Percentiles rank a stretch among this genome's conserved stretches.
Conservation (phyloP, 2,797 vertebrate species). For the Cirrhinus mrigala region DNA sequence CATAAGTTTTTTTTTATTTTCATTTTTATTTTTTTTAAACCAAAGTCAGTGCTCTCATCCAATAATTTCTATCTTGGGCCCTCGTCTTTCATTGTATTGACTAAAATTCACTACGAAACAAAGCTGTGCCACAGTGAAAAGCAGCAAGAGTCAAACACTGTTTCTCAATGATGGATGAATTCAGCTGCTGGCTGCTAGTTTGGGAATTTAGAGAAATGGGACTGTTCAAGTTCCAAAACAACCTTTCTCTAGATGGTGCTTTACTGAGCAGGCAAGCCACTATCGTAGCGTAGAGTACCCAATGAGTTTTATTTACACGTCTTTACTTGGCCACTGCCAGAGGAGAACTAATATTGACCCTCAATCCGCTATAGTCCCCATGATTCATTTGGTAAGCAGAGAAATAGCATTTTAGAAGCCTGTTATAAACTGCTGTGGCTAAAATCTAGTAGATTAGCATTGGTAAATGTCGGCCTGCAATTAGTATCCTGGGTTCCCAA, state of each 20-base stretch:
- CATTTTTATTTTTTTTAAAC: background rate
- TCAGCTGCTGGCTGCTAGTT: conserved; percentile 45
- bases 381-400: conserved; percentile 16
- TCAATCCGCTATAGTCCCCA: conserved; percentile 1
- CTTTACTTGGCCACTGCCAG: conserved; percentile 19
- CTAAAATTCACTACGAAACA: conserved; percentile 28
- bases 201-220: conserved; percentile 54
- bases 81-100: conserved; percentile 33
- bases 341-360: conserved; percentile 31
- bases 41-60: conserved; percentile 15
- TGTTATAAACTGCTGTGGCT: background rate
- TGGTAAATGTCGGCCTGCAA: background rate
- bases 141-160: conserved; percentile 47
- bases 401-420: conserved; percentile 7
- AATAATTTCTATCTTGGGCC: background rate
- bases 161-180: conserved; percentile 40
- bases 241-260: conserved; percentile 24
- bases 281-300: conserved; percentile 49
- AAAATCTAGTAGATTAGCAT: conserved; percentile 19
- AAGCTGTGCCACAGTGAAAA: conserved; percentile 41
- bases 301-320: conserved; percentile 5
- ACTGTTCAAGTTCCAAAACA: conserved; percentile 46
- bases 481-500: conserved; percentile 10
- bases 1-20: background rate
- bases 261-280: conserved; percentile 3